These are phyloP conservation scores for Harpegnathos saltator DNA, from an alignment of 1,140 invertebrate genomes.

Conservation along the genomic window DNA sequence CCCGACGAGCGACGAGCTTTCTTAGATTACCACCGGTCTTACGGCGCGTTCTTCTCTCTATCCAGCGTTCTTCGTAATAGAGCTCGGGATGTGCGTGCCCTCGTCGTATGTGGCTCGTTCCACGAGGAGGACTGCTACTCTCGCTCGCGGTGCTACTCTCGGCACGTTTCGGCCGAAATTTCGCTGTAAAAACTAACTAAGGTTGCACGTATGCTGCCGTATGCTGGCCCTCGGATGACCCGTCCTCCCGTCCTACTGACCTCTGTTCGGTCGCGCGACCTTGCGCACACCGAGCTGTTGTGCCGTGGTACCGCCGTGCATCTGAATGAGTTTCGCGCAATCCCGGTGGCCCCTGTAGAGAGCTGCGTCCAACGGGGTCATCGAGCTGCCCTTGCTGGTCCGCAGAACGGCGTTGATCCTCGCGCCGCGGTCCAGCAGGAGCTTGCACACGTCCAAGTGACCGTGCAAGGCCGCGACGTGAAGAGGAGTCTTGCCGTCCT, in stretches of 20 bases:
- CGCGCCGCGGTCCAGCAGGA: slow-evolving; percentile 92
- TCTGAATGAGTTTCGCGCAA: slow-evolving; percentile 96
- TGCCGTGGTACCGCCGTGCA: slow-evolving; percentile 91
- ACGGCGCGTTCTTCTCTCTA: slow-evolving; percentile 79
- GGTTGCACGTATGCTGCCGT: too few species aligned
- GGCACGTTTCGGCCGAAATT: slow-evolving; percentile 73
- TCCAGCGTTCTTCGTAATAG: slow-evolving; percentile 83
- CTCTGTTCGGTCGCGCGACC: slow-evolving; percentile 77
- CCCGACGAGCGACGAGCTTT: slow-evolving; percentile 76
- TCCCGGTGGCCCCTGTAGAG: slow-evolving; percentile 93
- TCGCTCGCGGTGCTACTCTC: slow-evolving; percentile 80
- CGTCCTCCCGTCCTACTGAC: too few species aligned
- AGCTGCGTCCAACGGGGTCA: slow-evolving; percentile 97
- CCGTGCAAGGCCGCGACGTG: slow-evolving; percentile 98
- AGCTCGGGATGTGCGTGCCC: slow-evolving; percentile 75
- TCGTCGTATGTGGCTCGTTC: slow-evolving; percentile 54
- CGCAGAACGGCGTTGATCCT: slow-evolving; percentile 94
- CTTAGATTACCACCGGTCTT: slow-evolving; percentile 76
- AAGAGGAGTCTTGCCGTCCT: slow-evolving; percentile 96
- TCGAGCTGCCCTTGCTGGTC: slow-evolving; percentile 92
- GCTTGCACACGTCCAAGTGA: slow-evolving; percentile 97
- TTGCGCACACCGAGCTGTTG: slow-evolving; percentile 79
- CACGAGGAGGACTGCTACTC: slow-evolving; percentile 63
- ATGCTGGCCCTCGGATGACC: too few species aligned
- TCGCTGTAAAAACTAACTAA: slow-evolving; percentile 82